Evolutionary conservation across 2,888 invertebrate species (phyloP).

Genomic region (Habrosyne pyritoides): DNA sequence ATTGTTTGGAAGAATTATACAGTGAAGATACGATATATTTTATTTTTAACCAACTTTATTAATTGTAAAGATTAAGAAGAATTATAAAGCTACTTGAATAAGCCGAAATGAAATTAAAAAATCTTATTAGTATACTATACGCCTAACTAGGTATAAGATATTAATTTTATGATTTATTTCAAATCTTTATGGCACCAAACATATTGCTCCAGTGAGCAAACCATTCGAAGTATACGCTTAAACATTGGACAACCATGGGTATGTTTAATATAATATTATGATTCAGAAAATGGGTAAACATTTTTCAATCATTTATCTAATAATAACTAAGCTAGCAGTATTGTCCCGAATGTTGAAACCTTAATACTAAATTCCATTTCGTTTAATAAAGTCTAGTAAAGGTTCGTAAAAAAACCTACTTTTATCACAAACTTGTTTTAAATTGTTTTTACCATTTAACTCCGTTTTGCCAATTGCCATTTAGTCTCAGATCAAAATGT

Average conservation of each 20-base stretch:
- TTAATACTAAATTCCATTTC: constrained; percentile 43
- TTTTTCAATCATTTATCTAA: constrained; percentile 29
- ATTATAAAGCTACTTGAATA: constrained; percentile 26
- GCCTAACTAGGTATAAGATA: constrained; percentile 46
- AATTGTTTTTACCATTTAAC: background rate
- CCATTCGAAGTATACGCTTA: constrained; percentile 25
- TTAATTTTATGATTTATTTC: constrained; percentile 45
- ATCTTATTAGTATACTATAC: constrained; percentile 39
- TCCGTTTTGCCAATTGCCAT: background rate
- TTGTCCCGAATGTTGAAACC: constrained; percentile 54
- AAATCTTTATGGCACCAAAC: constrained; percentile 60
- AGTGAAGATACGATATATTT: background rate
- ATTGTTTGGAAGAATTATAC: constrained; percentile 4
- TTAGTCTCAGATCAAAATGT: background rate
- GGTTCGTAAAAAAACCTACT: constrained; percentile 1
- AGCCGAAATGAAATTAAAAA: constrained; percentile 26
- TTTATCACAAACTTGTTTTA: constrained; percentile 1
- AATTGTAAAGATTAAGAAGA: constrained; percentile 14
- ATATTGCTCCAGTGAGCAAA: constrained; percentile 36
- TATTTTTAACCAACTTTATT: background rate
- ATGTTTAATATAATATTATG: background rate
- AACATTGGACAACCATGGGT: constrained; percentile 17
- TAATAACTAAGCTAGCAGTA: constrained; percentile 41
- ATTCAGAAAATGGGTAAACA: constrained; percentile 7
- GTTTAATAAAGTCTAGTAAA: background rate